Conservation (phyloP, 2,797 vertebrate genomes). For the Propithecus deckenii region DNA sequence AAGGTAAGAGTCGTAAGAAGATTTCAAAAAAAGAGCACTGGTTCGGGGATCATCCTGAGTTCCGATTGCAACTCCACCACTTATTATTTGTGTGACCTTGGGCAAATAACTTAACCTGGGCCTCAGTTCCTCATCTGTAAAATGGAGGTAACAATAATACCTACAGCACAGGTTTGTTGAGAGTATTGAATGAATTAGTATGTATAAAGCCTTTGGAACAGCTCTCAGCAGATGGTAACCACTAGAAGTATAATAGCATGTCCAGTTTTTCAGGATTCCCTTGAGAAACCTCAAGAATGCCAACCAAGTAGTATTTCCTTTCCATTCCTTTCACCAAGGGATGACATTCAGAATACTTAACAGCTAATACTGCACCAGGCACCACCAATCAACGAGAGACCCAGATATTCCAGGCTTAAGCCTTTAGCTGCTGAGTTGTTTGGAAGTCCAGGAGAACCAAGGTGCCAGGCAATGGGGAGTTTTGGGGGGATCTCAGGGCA, state of each 20-base stretch:
- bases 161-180: neutral
- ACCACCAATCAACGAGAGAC: neutral
- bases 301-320: neutral
- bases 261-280: neutral
- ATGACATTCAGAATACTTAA: neutral
- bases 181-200: neutral
- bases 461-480: neutral
- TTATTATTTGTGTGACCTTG: neutral
- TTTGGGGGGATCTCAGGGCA: neutral
- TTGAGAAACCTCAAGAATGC: neutral
- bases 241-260: neutral
- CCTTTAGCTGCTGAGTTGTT: neutral
- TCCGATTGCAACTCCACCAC: neutral
- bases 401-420: neutral
- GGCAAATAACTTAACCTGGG: neutral
- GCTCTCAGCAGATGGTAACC: neutral
- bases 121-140: neutral
- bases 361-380: neutral
- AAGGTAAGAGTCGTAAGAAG: neutral
- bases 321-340: neutral
- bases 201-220: neutral
- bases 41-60: neutral
- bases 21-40: neutral
- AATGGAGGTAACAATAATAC: neutral
- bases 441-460: neutral